Base-by-base conservation (phyloP, 2,888 invertebrate species). In the Stegophylla sp. region DNA sequence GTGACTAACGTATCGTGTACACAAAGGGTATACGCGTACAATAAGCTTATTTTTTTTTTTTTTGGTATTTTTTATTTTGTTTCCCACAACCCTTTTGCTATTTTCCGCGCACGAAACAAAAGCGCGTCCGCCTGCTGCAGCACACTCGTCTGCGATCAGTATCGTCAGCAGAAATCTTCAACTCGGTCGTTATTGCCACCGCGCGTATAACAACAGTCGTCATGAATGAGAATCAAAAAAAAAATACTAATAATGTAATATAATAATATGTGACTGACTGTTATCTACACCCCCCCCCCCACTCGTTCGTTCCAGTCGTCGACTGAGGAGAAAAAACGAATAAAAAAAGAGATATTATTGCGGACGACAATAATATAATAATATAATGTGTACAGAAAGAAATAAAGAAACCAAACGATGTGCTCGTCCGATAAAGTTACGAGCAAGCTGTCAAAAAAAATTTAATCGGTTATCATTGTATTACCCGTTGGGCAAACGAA, bases 1-100 rank as follows among this genome's bases (percentile, higher is more conserved):
- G n/a, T n/a, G n/a, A n/a, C n/a, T n/a, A n/a, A n/a, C n/a, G n/a
- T n/a, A n/a, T n/a, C n/a, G n/a, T n/a, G n/a, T 69, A 1, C 17
- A 34, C n/a, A 34, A 5, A 51, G 34, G 53, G 20, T 34, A n/a
- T n/a, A n/a, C 51, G 1, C 17, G n/a, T 34, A 43, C 63, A 74
- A 34, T 51, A 74, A 74, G 28, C 34, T 28, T 74, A 63, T 63
- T 74, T 41, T 69, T 7, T 23, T 41, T 64, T 56, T 23, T 56
- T 20, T 9, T n/a, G 23, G 20, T 71, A 23, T 53, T 59, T 73
- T 73, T 17, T 59, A 43, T 43, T 34, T 34, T 53, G 51, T 53
- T 76, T 76, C 75, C 64, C 51, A 66, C 26, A 76, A 76, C 75
- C 75, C 75, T 76, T 74, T 34, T n/a, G n/a, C 34, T 26, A 53